Evolutionary conservation across 2,797 vertebrate species (phyloP), one percentile per base, ranked within the genome.

Genomic region (Halcyon badia): DNA sequence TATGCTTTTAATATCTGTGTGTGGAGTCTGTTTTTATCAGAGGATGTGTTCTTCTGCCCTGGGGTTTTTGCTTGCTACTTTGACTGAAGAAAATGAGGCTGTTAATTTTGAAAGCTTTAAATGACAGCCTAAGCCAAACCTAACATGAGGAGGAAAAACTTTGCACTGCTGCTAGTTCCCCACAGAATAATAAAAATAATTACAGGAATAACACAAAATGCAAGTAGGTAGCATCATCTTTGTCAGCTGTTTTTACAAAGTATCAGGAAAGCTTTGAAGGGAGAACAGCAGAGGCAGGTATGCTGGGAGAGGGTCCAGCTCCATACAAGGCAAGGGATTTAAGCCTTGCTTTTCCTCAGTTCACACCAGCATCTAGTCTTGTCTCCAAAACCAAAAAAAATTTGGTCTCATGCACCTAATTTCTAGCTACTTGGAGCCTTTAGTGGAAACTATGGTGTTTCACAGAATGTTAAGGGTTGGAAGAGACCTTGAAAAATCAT

Each of bases 21-120:
- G 8, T 15, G 11, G 5, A 81, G 52, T 35, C 11, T 68, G n/a
- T 64, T 94, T 93, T 94, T 89, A 78, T 90, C 84, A 89, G 57
- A 28, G 16, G 60, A 78, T 86, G 21, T 41, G n/a, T 62, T 94
- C 37, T 69, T 83, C 49, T 90, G 37, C 77, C 85, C 69, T 78
- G 39, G 30, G 65, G 20, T 26, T 94, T 90, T 75, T 80, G 17
- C 82, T 89, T 87, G 57, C 79, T 89, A 42, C 64, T 89, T 78
- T 2, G 2, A 7, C 56, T 75, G 42, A 85, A 90, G 81, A 94
- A 94, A 89, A 95, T 51, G 56, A 92, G 24, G 44, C 58, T 83
- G 37, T 62, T 87, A 58, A 75, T 96, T 91, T 35, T 58, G 82
- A 87, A 91, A 91, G 20, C 56, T 65, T 92, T 57, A 85, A 87